Conservation (phyloP, 2,113 vertebrate genomes). For the Gnathonemus echidnorhynchus region DNA sequence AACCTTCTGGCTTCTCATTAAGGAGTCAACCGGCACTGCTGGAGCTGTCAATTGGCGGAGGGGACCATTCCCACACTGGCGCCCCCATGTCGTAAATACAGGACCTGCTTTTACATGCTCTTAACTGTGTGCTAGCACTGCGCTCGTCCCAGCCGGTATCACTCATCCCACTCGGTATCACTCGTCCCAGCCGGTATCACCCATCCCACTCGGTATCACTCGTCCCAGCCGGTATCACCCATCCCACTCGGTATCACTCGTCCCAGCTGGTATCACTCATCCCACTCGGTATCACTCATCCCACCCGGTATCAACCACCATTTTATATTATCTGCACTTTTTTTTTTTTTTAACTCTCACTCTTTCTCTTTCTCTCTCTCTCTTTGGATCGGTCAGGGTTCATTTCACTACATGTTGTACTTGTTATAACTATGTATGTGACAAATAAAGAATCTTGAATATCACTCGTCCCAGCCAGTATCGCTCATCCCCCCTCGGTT, state of each 20-base stretch:
- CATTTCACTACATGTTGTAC: too few relatives aligned
- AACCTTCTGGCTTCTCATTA: slow-evolving; percentile 24
- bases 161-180: not conserved
- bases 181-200: not conserved
- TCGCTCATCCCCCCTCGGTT: not conserved
- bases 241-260: too few relatives aligned
- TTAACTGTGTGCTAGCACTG: not conserved
- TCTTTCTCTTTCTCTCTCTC: too few relatives aligned
- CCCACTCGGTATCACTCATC: not conserved
- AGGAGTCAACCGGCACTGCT: not conserved
- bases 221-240: not conserved
- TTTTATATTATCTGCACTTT: too few relatives aligned
- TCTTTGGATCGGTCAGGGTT: too few relatives aligned
- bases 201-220: not conserved
- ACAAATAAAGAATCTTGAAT: too few relatives aligned
- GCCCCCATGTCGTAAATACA: slow-evolving; percentile 24
- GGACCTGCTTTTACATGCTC: not conserved
- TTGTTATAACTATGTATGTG: too few relatives aligned
- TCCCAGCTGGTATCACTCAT: not conserved
- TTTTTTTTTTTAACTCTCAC: too few relatives aligned
- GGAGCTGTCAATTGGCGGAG: not conserved
- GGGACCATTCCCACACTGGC: not conserved
- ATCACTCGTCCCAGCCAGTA: not conserved
- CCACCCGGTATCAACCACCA: not conserved
- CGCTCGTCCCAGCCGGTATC: not conserved